Evolutionary conservation across 2,797 vertebrate species (phyloP).

Genomic region (Cyclopterus lumpus): DNA sequence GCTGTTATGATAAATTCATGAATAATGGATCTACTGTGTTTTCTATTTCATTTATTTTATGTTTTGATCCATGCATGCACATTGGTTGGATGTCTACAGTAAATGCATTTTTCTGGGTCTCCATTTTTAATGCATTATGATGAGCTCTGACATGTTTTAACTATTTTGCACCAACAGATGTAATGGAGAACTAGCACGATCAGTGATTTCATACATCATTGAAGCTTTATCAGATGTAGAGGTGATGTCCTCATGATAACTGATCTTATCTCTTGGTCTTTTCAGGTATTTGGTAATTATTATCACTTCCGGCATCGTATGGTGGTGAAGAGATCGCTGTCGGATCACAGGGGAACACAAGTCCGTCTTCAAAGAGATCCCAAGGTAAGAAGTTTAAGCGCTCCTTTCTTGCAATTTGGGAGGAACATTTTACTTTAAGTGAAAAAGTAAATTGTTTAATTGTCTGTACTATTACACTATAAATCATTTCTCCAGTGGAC

Average conservation of each 20-base stretch:
- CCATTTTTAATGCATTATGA: neutral
- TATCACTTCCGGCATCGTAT: slow-evolving; percentile 91
- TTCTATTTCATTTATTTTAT: neutral
- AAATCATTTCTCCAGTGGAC: neutral
- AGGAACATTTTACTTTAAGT: neutral
- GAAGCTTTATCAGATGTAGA: neutral
- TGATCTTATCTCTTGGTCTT: slow-evolving; percentile 46
- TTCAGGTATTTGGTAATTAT: slow-evolving; percentile 90
- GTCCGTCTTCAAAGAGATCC: slow-evolving; percentile 86
- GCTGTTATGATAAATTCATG: neutral
- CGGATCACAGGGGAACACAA: slow-evolving; percentile 86
- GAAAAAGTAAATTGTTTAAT: too few relatives aligned
- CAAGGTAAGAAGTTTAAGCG: slow-evolving; percentile 80
- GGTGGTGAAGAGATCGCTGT: slow-evolving; percentile 92
- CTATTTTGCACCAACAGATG: neutral
- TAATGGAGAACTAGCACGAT: neutral
- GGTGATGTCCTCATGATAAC: slow-evolving; percentile 18
- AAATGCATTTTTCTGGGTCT: neutral
- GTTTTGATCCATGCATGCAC: neutral
- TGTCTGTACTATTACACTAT: neutral
- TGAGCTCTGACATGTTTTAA: neutral
- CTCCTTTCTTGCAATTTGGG: neutral
- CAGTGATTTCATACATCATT: slow-evolving; percentile 1
- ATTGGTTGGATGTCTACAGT: neutral
- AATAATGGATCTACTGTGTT: slow-evolving; percentile 18